Base-by-base conservation (phyloP, 1,140 invertebrate species). In the Philopotamus ludificatus region DNA sequence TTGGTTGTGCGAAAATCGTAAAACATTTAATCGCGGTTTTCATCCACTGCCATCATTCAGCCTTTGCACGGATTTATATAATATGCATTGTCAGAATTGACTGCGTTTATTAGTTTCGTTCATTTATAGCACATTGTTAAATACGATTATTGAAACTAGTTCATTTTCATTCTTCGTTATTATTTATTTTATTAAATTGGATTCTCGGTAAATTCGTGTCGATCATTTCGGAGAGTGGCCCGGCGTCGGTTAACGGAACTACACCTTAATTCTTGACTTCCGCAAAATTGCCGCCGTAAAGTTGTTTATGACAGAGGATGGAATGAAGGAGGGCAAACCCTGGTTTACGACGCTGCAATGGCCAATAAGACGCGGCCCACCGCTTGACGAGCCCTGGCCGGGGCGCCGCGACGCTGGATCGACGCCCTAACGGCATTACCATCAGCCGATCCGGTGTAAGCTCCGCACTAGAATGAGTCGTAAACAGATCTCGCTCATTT, bases 381-480 rank as follows among this genome's bases (percentile, higher is more conserved):
- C 3, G 26, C n/a, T 34, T 22, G 54, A 15, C 26, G 12, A 57
- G 3, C 16, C 16, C 44, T 42, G 21, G 15, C 34, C 8, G 54
- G 9, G 25, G 59, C 42, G 63, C 63, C 47, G 47, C 63, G 60
- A 55, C 55, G 47, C 42, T 65, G 60, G 63, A 65, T 65, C 63
- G 60, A 54, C 55, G 63, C 57, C n/a, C 44, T 65, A 65, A 65
- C 57, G 57, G 63, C 28, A 65, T 65, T 65, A 65, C 63, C 63
- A 60, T 65, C 63, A 39, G 55, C 51, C 62, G 51, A 49, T 41
- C 41, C 21, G 51, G 53, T 45, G 50, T 41, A 28, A 44, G 41
- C 20, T 45, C 61, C 53, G 45, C 12, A 42, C 16, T 45, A 21
- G 28, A 64, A 15, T 49, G 21, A 61, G 59, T 61, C 59, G 44